These are phyloP conservation scores for Megalops cyprinoides DNA, from an alignment of 2,797 vertebrate species.

Conservation along the genomic window DNA sequence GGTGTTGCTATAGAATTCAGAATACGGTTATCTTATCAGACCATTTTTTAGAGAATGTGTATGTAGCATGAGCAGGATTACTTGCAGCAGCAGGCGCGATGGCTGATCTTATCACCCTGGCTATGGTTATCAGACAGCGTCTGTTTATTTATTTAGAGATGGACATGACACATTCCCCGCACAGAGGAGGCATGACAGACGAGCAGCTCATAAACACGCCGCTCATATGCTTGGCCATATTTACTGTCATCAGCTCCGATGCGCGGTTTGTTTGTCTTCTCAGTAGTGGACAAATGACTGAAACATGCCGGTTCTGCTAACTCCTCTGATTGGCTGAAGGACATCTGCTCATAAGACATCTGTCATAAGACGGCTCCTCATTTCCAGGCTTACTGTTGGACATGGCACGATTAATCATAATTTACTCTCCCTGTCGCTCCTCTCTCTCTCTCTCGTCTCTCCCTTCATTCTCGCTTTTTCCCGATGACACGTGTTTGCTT, in stretches of 20 bases:
- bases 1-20: background rate
- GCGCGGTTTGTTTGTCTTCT: background rate
- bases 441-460: background rate
- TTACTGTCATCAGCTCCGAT: background rate
- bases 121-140: constrained; percentile 19
- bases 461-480: background rate
- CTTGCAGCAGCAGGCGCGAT: constrained; percentile 18
- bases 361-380: constrained; percentile 29
- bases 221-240: background rate
- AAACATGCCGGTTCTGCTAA: constrained; percentile 37
- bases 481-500: constrained; percentile 28
- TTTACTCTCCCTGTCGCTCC: background rate
- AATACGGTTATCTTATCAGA: background rate
- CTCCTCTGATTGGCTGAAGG: constrained; percentile 31
- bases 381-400: constrained; percentile 30
- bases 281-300: background rate
- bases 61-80: constrained; percentile 20
- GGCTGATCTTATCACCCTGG: background rate
- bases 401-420: constrained; percentile 39
- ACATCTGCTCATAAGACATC: constrained; percentile 38
- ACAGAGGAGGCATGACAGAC: background rate
- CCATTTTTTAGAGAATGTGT: constrained; percentile 18
- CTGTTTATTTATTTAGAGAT: constrained; percentile 16
- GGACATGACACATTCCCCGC: background rate
- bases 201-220: background rate